A percentile compares a stretch with the other conserved stretches of the same genome.
phyloP scores from a whole-genome alignment of 2,888 invertebrate genomes.

The Labia minor region DNA sequence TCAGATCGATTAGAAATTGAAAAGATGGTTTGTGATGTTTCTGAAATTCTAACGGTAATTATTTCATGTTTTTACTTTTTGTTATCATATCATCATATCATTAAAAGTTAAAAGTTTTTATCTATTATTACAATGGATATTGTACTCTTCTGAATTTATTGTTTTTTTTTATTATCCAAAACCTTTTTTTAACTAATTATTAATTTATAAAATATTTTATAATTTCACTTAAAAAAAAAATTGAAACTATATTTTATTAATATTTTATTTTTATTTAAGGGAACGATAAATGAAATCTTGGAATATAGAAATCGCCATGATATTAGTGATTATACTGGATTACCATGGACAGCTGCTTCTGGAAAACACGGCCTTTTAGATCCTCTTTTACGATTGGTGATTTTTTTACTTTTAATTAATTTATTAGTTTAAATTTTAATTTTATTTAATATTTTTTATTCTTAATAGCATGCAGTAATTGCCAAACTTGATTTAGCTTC shows the following conservation, averaged over 20 bases:
- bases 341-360: conserved; percentile 63
- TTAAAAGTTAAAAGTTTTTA: no score
- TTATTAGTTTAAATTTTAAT: not conserved
- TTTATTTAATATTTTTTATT: not conserved
- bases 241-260: no score
- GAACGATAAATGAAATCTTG: conserved; percentile 54
- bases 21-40: not conserved
- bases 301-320: conserved; percentile 49
- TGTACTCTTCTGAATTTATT: no score
- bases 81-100: no score
- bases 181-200: no score
- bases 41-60: conserved; percentile 32
- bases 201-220: no score
- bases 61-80: conserved; percentile 15
- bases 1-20: not conserved
- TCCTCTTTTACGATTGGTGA: conserved; percentile 38
- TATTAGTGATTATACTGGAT: conserved; percentile 31
- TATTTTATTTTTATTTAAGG: conserved; percentile 37
- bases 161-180: no score
- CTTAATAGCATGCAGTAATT: not conserved
- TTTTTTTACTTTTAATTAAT: not conserved
- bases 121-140: no score
- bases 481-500: not conserved
- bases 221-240: no score
- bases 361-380: conserved; percentile 45